Evolutionary conservation across 2,113 vertebrate species (phyloP).

Genomic region (Mobula hypostoma): DNA sequence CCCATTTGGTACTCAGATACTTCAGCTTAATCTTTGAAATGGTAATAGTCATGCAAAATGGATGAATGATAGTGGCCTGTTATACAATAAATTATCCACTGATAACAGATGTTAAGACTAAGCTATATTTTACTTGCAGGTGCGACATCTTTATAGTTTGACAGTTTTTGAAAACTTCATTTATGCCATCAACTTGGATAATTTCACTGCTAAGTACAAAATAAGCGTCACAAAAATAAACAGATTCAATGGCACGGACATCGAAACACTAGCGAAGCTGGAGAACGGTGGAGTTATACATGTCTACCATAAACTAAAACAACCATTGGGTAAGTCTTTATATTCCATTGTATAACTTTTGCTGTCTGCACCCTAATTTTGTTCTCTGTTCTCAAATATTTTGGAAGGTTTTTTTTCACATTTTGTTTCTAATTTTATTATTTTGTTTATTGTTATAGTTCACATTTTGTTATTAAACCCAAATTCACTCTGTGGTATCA

Average conservation of each 20-base stretch:
- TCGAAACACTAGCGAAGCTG: slow-evolving; percentile 60
- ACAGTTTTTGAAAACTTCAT: slow-evolving; percentile 88
- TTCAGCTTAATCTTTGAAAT: background rate
- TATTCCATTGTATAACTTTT: background rate
- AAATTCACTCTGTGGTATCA: background rate
- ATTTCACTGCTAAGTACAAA: slow-evolving; percentile 48
- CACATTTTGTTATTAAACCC: background rate
- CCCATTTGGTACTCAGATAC: background rate
- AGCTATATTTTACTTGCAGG: slow-evolving; percentile 55
- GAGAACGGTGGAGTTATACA: slow-evolving; percentile 64
- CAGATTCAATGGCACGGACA: slow-evolving; percentile 78
- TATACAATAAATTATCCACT: background rate
- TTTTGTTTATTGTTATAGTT: too few relatives aligned
- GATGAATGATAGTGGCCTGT: background rate
- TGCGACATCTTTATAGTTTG: slow-evolving; percentile 77
- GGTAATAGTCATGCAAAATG: background rate
- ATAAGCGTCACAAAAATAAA: slow-evolving; percentile 74
- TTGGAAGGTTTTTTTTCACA: too few relatives aligned
- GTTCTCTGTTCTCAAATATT: background rate
- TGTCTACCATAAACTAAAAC: slow-evolving; percentile 82
- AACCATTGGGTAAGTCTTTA: slow-evolving; percentile 71
- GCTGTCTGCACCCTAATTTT: background rate
- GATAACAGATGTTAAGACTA: background rate
- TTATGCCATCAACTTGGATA: slow-evolving; percentile 72
- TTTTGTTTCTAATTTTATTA: background rate